A percentile compares a stretch with the other conserved stretches of the same genome.
Conservation (phyloP, 2,888 invertebrate genomes). For the Erpobdella octoculata region DNA sequence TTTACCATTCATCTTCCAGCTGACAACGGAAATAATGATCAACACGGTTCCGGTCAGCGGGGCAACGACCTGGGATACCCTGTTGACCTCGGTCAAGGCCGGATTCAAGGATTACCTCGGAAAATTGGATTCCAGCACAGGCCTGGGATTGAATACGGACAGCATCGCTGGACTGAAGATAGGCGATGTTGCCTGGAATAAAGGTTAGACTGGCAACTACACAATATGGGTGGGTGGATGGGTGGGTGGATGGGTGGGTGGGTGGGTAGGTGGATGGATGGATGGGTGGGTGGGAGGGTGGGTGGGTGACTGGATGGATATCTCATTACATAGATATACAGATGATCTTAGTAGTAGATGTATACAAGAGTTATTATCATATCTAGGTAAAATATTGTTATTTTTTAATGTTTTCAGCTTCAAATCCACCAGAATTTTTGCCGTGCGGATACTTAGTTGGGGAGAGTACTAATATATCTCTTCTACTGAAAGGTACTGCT, state of each 20-base stretch:
- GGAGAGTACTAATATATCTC: conserved; percentile 55
- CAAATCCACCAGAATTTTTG: conserved; percentile 66
- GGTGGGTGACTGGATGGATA: too few relatives aligned
- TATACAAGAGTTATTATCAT: neutral
- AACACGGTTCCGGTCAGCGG: conserved; percentile 81
- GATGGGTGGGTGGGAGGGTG: too few relatives aligned
- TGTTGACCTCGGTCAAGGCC: conserved; percentile 81
- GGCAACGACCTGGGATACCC: conserved; percentile 86
- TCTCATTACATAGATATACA: too few relatives aligned
- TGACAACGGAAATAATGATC: conserved; percentile 56
- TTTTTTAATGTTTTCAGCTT: neutral
- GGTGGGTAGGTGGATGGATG: too few relatives aligned
- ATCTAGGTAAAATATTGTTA: neutral
- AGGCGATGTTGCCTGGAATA: conserved; percentile 61
- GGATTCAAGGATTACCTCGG: conserved; percentile 89
- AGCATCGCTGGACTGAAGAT: conserved; percentile 87
- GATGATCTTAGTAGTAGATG: too few relatives aligned
- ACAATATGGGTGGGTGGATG: neutral
- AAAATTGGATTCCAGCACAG: conserved; percentile 82
- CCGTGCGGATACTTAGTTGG: conserved; percentile 86
- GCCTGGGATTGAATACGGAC: conserved; percentile 72
- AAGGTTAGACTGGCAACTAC: conserved; percentile 33
- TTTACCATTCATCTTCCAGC: neutral
- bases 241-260: neutral
- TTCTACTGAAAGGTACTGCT: conserved; percentile 54